Evolutionary conservation across 2,797 vertebrate species (phyloP), one percentile per base, ranked within the genome.

Genomic region (Petrocephalus schoutedeni): DNA sequence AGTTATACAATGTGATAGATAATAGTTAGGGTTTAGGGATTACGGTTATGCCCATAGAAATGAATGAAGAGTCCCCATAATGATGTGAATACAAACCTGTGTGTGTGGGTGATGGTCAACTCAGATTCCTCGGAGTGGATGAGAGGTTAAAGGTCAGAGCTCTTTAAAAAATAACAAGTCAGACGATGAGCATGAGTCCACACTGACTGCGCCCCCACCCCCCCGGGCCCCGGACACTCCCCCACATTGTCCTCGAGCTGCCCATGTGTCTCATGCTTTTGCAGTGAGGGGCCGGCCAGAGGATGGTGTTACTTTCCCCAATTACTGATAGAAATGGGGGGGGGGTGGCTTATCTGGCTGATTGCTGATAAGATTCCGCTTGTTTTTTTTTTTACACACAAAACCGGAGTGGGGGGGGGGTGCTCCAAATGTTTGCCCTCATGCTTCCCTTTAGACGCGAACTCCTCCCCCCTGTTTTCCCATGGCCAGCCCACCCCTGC

Each of bases 311-410:
- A 64, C 54, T 61, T 77, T 88, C 36, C 58, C 16, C 77, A 88
- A 77, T 32, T 32, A 58, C 71, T 83, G 56, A 2, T 41, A 16
- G 54, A 19, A 45, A n/a, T 87, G 56, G 28, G 36, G 32, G 10
- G 54, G 56, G 49, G 8, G 8, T 6, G 16, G 16, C 80, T 71
- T 88, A 58, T 88, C 64, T 77, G 61, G 4, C 84, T 80, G 84
- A 86, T 85, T 59, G 64, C 84, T 36, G 84, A 88, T 86, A 86
- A 59, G 61, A 54, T 32, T n/a, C 32, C 8, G 87, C 67, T 57
- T 86, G 49, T 88, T 88, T 56, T 77, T 88, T 56, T 77, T 84
- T 32, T 59, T 56, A 28, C 32, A 64, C 32, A 41, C 51, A 54
- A 21, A 41, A 58, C 84, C 28, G 86, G 53, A 14, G 51, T 80